Evolutionary conservation across 2,797 vertebrate species (phyloP).

Genomic region (Triplophysa yarkandensis): DNA sequence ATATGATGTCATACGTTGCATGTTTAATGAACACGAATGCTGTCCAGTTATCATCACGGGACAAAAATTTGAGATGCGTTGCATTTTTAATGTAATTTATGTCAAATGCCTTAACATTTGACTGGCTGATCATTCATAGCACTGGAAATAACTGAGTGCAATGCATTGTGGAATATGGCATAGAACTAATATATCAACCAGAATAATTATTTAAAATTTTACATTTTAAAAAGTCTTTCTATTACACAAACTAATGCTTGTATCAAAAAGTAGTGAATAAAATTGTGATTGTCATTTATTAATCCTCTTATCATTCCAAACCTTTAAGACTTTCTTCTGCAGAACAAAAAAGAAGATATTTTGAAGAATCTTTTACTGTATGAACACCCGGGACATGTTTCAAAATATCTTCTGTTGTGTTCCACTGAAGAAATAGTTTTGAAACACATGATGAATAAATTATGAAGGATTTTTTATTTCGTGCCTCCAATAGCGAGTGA

Average conservation of each 20-base stretch:
- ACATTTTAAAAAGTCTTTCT: neutral
- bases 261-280: neutral
- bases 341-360: neutral
- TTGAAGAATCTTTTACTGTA: too few species aligned
- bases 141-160: neutral
- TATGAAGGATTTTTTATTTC: neutral
- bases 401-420: too few species aligned
- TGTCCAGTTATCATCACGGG: neutral
- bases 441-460: too few species aligned
- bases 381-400: too few species aligned
- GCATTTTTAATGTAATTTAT: neutral
- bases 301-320: neutral
- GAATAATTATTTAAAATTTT: neutral
- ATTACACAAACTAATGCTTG: too few species aligned
- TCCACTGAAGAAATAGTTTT: too few species aligned
- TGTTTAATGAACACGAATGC: neutral
- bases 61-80: neutral
- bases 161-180: neutral
- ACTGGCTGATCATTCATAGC: neutral
- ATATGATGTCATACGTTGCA: neutral
- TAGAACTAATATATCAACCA: neutral
- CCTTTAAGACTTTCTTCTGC: neutral
- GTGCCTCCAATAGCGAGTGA: neutral
- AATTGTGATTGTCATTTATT: neutral
- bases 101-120: neutral